A percentile compares a stretch with the other conserved stretches of the same genome.
Evolutionary conservation across 2,797 vertebrate genomes (phyloP).

Genomic region (Pogonophryne albipinna): DNA sequence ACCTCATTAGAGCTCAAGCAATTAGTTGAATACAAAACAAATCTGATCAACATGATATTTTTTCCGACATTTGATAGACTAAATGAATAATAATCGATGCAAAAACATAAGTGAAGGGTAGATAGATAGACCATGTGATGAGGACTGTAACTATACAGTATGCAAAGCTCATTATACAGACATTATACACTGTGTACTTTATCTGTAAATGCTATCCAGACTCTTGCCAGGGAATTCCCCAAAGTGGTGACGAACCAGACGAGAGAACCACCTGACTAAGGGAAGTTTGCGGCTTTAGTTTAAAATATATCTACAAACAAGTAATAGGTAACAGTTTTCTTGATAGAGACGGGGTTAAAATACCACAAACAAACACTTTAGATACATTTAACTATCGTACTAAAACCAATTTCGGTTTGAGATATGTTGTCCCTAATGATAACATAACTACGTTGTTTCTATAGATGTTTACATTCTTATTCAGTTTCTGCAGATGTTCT

Average conservation of each 20-base stretch:
- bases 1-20: background rate
- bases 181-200: background rate
- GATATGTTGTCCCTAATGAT: constrained; percentile 37
- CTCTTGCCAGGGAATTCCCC: constrained; percentile 6
- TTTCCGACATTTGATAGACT: background rate
- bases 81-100: background rate
- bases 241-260: background rate
- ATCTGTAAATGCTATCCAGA: background rate
- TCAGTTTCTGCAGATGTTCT: constrained; percentile 39
- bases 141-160: background rate
- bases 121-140: background rate
- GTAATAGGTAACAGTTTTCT: background rate
- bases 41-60: no score
- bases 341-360: constrained; percentile 2
- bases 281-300: constrained; percentile 6
- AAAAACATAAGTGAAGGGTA: no score
- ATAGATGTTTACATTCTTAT: constrained; percentile 24
- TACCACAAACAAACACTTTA: background rate
- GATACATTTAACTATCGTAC: background rate
- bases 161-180: background rate
- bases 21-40: background rate
- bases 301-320: no score
- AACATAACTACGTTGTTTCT: constrained; percentile 28
- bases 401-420: no score
- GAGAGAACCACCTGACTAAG: constrained; percentile 9